Percentiles rank a stretch among this genome's conserved stretches.
Conservation (phyloP, 1,140 invertebrate species). For the Pogonomyrmex californicus region DNA sequence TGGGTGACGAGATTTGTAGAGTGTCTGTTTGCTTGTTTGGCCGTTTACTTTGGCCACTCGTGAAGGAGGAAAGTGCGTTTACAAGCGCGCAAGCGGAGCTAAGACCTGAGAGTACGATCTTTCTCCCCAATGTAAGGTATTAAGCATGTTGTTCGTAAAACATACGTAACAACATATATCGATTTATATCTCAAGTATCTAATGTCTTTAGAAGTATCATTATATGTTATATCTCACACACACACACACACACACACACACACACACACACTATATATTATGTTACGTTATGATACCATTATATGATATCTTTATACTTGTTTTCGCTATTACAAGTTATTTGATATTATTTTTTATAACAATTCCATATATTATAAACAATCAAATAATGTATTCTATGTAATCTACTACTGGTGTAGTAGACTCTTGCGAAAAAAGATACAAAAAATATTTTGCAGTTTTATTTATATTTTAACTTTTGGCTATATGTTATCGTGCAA, state of each 20-base stretch:
- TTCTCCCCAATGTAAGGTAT: conserved; percentile 18
- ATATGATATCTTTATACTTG: background rate
- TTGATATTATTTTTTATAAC: background rate
- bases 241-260: too few relatives aligned
- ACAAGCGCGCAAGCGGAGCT: conserved; percentile 8
- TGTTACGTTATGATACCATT: too few relatives aligned
- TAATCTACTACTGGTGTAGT: background rate
- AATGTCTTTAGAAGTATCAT: background rate
- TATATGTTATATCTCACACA: background rate
- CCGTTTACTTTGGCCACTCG: conserved; percentile 66
- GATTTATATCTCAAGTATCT: background rate
- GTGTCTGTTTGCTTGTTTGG: conserved; percentile 67
- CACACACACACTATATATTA: too few relatives aligned
- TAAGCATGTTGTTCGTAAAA: conserved; percentile 10
- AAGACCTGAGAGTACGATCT: background rate
- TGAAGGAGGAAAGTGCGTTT: conserved; percentile 52
- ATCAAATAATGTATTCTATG: background rate
- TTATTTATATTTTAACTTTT: conserved; percentile 2
- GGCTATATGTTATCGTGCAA: background rate
- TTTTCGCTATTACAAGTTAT: background rate
- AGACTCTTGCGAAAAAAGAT: background rate
- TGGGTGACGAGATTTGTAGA: conserved; percentile 66
- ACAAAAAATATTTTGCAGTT: background rate
- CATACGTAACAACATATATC: background rate
- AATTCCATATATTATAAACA: background rate